Base-by-base conservation (phyloP, 2,797 vertebrate species). In the Chaetophractus vellerosus region DNA sequence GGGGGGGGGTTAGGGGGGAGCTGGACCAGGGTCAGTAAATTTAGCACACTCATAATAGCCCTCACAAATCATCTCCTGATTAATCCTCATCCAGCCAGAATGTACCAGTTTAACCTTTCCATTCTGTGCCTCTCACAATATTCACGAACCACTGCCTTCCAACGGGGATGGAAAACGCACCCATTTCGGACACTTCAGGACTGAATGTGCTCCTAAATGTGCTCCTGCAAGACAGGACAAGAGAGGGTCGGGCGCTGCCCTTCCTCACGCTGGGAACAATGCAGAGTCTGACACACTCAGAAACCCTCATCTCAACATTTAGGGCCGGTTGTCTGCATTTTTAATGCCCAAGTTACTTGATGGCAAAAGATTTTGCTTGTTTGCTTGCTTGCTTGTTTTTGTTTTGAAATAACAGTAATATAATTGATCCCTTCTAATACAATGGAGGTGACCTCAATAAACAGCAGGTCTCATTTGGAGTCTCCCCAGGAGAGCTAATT, bases 21-120 rank as follows among this genome's bases (percentile, higher is more conserved):
- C 88, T 98, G 98, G 97, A 7, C 94, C 86, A 98, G 98, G 97
- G 97, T 98, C 97, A 97, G 97, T 96, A 97, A 97, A 97, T 97
- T 96, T 92, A 95, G 95, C 94, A 95, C 92, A 96, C 84, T 74
- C 18, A 76, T 85, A 97, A 90, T 69, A 72, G 95, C 95, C 84
- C 91, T 97, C 26, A 81, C 93, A 96, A 95, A 98, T 94, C 93
- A 94, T 97, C 94, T 74, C 76, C 95, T 96, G 98, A 94, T 98
- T 96, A 97, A 97, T 93, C 64, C 63, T 31, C 75, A 92, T 76
- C 94, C 91, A 8, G 19, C 81, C 95, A 83, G 87, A 96, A 96
- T 64, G 68, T 48, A 93, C 55, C 93, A 93, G 84, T 93, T 96
- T 91, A 97, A 98, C 94, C 90, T 95, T 92, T 97, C 97, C 95